phyloP scores from a whole-genome alignment of 2,888 invertebrate species.

The Carabus problematicus region DNA sequence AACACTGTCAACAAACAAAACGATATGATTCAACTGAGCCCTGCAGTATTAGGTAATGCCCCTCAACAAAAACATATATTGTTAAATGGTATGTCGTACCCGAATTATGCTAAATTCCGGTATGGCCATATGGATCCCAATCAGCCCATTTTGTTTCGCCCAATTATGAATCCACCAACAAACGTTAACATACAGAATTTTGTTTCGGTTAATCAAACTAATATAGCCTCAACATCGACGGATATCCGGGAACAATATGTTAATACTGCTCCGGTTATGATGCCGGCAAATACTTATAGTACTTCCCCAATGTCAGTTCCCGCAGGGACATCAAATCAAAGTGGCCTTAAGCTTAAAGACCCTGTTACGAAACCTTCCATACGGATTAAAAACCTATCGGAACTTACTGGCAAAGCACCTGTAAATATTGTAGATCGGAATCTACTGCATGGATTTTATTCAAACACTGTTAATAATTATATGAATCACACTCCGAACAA shows the following conservation, averaged over 20 bases:
- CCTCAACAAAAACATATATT: slow-evolving; percentile 17
- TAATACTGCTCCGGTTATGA: slow-evolving; percentile 3
- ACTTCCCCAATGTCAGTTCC: no score
- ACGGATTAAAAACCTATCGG: slow-evolving; percentile 22
- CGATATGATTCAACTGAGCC: no score
- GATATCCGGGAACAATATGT: not conserved
- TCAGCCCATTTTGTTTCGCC: slow-evolving; percentile 5
- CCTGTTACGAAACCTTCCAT: slow-evolving; percentile 3
- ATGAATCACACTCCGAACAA: not conserved
- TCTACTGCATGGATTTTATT: slow-evolving; percentile 15
- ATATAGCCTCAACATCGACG: not conserved
- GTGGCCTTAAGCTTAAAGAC: not conserved
- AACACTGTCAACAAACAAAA: no score
- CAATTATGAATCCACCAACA: slow-evolving; percentile 10
- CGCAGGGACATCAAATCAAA: no score
- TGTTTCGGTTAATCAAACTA: slow-evolving; percentile 15
- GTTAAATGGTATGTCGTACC: slow-evolving; percentile 22
- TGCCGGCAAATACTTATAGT: not conserved
- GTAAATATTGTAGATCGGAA: slow-evolving; percentile 10
- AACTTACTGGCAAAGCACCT: slow-evolving; percentile 8
- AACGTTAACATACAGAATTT: slow-evolving; percentile 29
- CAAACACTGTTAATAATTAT: slow-evolving; percentile 14
- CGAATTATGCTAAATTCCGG: not conserved
- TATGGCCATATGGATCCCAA: not conserved
- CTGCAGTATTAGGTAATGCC: no score